Conservation (phyloP, 2,797 vertebrate species). For the Alectoris magna region DNA sequence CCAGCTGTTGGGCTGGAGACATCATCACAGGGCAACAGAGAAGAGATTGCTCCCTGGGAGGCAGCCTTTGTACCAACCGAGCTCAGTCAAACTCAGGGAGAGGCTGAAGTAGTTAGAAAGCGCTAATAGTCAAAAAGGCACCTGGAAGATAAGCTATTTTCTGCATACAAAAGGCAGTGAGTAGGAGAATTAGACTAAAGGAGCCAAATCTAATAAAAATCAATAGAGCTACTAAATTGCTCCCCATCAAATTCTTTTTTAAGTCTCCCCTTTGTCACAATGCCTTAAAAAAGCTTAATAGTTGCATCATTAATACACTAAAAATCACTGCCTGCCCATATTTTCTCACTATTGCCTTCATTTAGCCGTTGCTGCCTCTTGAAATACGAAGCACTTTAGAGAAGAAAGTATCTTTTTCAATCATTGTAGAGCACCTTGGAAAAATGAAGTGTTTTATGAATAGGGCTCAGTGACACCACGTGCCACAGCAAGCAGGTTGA, state of each 20-base stretch:
- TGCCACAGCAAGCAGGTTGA: neutral
- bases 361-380: neutral
- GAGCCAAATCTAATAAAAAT: neutral
- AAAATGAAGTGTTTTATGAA: neutral
- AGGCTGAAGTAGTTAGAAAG: neutral
- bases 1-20: too few relatives aligned
- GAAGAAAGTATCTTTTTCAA: neutral
- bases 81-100: neutral
- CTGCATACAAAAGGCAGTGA: neutral
- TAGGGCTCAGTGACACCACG: neutral
- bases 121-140: neutral
- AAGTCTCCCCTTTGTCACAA: neutral
- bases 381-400: neutral
- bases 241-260: neutral
- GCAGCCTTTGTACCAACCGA: neutral
- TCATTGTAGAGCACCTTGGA: neutral
- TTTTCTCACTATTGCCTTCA: neutral
- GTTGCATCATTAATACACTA: neutral
- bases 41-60: neutral
- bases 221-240: neutral
- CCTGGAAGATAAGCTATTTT: neutral
- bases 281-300: neutral
- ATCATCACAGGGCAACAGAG: too few relatives aligned
- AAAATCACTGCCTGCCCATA: neutral
- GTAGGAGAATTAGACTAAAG: neutral